phyloP scores from a whole-genome alignment of 2,113 vertebrate genomes.

The Glaucidium brasilianum region DNA sequence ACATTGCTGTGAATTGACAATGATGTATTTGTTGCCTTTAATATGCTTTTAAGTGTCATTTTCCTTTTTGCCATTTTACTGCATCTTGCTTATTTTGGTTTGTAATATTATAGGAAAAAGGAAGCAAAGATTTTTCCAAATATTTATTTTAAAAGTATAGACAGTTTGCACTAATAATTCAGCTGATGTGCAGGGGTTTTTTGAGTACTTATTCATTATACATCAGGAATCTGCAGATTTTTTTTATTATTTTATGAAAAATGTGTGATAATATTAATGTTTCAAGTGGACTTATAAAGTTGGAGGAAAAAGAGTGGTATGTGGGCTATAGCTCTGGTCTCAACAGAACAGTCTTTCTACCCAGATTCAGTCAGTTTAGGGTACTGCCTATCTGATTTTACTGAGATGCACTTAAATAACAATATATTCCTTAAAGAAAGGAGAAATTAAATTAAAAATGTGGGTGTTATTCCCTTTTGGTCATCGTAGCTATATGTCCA shows the following conservation, averaged over 20 bases:
- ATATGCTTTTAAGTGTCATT: neutral
- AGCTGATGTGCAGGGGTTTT: fast-evolving
- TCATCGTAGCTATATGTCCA: neutral
- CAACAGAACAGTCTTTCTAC: neutral
- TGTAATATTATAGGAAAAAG: neutral
- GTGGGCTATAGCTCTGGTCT: neutral
- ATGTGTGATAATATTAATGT: neutral
- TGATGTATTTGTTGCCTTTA: neutral
- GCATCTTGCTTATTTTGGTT: neutral
- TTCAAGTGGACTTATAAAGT: neutral
- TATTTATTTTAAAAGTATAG: neutral
- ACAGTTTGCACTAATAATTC: neutral
- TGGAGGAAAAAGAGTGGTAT: neutral
- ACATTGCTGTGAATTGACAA: neutral
- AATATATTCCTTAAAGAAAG: neutral
- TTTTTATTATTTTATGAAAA: neutral
- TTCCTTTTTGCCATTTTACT: neutral
- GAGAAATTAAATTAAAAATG: neutral
- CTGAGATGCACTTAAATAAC: neutral
- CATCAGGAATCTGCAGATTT: neutral
- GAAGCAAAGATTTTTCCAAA: neutral
- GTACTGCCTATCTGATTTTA: neutral
- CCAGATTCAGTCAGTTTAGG: neutral
- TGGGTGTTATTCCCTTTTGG: neutral
- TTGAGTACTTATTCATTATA: neutral